Evolutionary conservation across 2,888 invertebrate species (phyloP).

Genomic region (Tachina lurida): DNA sequence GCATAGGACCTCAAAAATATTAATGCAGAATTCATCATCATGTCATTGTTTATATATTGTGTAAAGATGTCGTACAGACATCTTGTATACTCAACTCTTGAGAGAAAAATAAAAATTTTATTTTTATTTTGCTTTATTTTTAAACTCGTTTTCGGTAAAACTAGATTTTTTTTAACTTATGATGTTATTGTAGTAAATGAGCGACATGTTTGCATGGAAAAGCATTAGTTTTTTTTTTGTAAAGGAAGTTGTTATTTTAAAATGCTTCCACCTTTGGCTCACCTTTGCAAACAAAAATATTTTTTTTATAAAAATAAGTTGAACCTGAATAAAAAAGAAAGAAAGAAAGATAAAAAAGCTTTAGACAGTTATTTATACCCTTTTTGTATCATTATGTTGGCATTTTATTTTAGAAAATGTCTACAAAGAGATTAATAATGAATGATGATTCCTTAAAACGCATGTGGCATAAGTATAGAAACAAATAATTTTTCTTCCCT

Average conservation of each 20-base stretch:
- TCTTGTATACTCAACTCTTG: no score
- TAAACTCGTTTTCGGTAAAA: no score
- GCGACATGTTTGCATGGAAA: slow-evolving; percentile 11
- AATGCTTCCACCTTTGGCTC: slow-evolving; percentile 52
- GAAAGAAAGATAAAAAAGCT: slow-evolving; percentile 22
- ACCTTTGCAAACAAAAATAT: slow-evolving; percentile 43
- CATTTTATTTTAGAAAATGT: slow-evolving; percentile 60
- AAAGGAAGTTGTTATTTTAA: slow-evolving; percentile 20
- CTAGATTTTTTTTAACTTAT: no score
- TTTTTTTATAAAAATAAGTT: neutral
- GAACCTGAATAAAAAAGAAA: slow-evolving; percentile 29
- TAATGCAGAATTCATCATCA: no score
- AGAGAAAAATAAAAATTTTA: no score
- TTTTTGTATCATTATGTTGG: slow-evolving; percentile 36
- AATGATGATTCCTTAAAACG: slow-evolving; percentile 77
- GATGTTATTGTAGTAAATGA: no score
- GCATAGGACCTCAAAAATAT: no score
- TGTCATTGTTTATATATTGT: no score
- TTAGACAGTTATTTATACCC: slow-evolving; percentile 48
- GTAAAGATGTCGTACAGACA: no score
- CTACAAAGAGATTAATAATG: slow-evolving; percentile 70
- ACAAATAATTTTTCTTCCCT: slow-evolving; percentile 76
- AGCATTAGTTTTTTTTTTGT: slow-evolving; percentile 13
- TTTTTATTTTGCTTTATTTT: no score
- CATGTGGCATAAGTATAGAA: slow-evolving; percentile 79